Evolutionary conservation across 2,888 invertebrate species (phyloP).

Genomic region (Heliconius erato): DNA sequence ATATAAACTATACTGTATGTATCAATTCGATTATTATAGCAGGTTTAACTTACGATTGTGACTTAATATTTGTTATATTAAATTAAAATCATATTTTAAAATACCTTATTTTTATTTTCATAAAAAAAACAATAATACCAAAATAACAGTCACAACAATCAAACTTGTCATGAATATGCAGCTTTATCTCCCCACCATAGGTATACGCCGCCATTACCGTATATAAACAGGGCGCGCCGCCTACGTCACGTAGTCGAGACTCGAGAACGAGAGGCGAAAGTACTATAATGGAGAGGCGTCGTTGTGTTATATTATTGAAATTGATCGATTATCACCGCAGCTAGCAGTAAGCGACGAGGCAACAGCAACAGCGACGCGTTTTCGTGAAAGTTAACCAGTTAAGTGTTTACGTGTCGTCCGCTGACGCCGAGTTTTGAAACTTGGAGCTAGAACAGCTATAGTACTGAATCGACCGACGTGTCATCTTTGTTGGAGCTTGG

Average conservation of each 20-base stretch:
- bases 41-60: no score
- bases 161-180: constrained; percentile 44
- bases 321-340: constrained; percentile 82
- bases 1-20: no score
- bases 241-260: constrained; percentile 78
- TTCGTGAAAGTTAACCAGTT: constrained; percentile 81
- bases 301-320: constrained; percentile 77
- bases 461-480: not conserved
- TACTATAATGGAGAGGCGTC: constrained; percentile 83
- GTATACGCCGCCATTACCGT: constrained; percentile 68
- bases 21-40: no score
- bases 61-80: not conserved
- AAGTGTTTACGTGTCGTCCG: constrained; percentile 84
- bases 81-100: not conserved
- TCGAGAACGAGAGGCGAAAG: constrained; percentile 80
- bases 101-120: not conserved
- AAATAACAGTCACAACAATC: not conserved
- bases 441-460: not conserved
- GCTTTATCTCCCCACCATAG: constrained; percentile 80
- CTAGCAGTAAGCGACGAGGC: constrained; percentile 71
- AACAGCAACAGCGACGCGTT: constrained; percentile 73
- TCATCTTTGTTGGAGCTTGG: constrained; percentile 1
- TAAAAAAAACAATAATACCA: not conserved
- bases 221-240: constrained; percentile 75
- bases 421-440: constrained; percentile 53